phyloP scores from a whole-genome alignment of 1,140 invertebrate species.

The Aphidius ervi region DNA sequence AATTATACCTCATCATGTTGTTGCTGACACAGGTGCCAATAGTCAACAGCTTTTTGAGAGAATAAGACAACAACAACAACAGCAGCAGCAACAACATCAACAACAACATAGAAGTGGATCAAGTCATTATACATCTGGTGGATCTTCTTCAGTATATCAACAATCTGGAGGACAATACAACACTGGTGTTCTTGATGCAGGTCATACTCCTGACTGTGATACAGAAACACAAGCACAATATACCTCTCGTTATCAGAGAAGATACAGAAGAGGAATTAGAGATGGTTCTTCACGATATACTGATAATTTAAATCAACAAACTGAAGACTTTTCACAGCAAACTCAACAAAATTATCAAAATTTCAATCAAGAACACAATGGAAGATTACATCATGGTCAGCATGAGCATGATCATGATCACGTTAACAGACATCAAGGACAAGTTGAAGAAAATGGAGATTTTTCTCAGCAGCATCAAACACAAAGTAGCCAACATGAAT shows the following conservation, averaged over 20 bases:
- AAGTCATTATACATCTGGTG: not conserved
- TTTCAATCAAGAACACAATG: constrained; percentile 17
- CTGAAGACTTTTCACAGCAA: constrained; percentile 28
- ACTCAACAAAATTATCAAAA: constrained; percentile 10
- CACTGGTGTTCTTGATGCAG: not conserved
- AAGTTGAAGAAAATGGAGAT: constrained; percentile 17
- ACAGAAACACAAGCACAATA: no score
- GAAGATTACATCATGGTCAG: constrained; percentile 5
- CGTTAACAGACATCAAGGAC: not conserved
- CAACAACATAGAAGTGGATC: no score
- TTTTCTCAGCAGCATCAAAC: constrained; percentile 29
- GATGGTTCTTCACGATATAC: constrained; percentile 6
- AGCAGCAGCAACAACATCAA: no score
- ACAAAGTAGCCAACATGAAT: not conserved
- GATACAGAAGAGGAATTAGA: no score
- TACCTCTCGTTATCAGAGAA: no score
- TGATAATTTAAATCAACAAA: constrained; percentile 26
- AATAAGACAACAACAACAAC: not conserved
- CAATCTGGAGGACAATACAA: not conserved
- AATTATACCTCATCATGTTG: constrained; percentile 16
- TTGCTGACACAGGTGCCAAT: not conserved
- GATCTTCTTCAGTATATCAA: not conserved
- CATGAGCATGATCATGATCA: constrained; percentile 17
- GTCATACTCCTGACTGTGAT: not conserved
- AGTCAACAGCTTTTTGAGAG: not conserved